Base-by-base conservation (phyloP, 92 coral and sea anemone species). In the Bergia puertoricense region DNA sequence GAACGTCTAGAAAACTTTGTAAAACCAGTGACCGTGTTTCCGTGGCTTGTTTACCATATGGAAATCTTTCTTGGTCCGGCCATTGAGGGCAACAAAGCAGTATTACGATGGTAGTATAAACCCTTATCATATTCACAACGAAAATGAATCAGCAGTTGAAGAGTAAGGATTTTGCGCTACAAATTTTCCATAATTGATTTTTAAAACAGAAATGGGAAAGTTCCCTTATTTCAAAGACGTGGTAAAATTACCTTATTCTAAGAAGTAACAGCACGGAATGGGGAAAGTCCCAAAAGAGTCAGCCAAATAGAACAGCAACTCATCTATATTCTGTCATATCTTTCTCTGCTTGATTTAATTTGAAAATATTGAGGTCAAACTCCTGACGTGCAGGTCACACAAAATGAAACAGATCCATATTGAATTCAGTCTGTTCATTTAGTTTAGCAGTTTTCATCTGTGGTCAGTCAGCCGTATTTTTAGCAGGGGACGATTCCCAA, bases 61-160 rank as follows among this genome's bases (percentile, higher is more conserved):
- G 16, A 11, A 40, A 3, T 23, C 46, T 43, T 40, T 76, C 51
- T 5, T 76, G 80, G 80, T 39, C 46, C 11, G 80, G 80, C 51
- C 15, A 76, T 42, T 0, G 80, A 43, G 16, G 80, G 30, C 54
- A 40, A 5, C 15, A 16, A 76, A 43, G 20, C 48, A 76, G 46
- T n/a, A 76, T 18, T 7, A 51, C 23, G 36, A 76, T 1, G 11
- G 22, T 4, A 3, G 54, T 5, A 15, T n/a, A n/a, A n/a, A 42
- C 5, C 37, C 42, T 76, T 0, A 18, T 44, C 79, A 74, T 74
- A 50, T 40, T 74, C 48, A 74, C 51, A 74, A 16, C 45, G 9
- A 74, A 7, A 74, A 41, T 74, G 79, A 74, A 74, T 74, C 45
- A 39, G 46, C 79, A 39, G 79, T 2, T 41, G n/a, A 74, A 74